Evolutionary conservation across 1,140 invertebrate species (phyloP), one percentile per base, ranked within the genome.

Genomic region (Globodera ellingtonae): DNA sequence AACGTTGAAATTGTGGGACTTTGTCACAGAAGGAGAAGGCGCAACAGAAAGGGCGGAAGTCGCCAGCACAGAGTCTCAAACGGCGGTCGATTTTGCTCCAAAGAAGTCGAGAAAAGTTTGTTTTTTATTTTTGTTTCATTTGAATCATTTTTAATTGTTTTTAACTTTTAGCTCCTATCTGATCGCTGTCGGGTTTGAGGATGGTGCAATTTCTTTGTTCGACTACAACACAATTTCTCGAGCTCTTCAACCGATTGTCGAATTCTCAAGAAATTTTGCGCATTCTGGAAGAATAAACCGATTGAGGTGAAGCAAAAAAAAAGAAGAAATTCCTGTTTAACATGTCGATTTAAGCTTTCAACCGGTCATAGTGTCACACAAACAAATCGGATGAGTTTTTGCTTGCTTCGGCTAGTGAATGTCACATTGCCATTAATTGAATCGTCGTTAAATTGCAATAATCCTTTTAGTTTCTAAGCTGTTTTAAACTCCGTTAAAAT

Each of bases 391-490:
- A 65, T 13, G 59, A 65, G 66, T 67, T 67, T 44, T 44, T 21
- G 18, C 66, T 67, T 67, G 66, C 66, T 67, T 67, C 66, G 66
- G n/a, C 66, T 8, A 67, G 66, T 15, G 35, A 21, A 1, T 21
- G 35, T 44, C 66, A 67, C 35, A 21, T 67, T 44, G 15, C 35
- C 66, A 67, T 67, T 67, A 10, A 24, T 67, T 13, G 18, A 21
- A 35, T 35, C 35, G 35, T 21, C 66, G 66, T 67, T 44, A 9
- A 67, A 10, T 21, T 67, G 8, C 15, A 15, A 13, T 67, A 21
- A 67, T 67, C 3, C 35, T 8, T 67, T 44, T 21, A 8, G 7
- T 21, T 75, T 74, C 8, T 73, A 76, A 48, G 24, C 76, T 78
- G 15, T 4, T 1, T 9, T 78, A 15, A 79, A 35, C 65, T 18